A percentile compares a stretch with the other conserved stretches of the same genome.
phyloP scores from a whole-genome alignment of 2,797 vertebrate species.

The Sebastes melanostomus region DNA sequence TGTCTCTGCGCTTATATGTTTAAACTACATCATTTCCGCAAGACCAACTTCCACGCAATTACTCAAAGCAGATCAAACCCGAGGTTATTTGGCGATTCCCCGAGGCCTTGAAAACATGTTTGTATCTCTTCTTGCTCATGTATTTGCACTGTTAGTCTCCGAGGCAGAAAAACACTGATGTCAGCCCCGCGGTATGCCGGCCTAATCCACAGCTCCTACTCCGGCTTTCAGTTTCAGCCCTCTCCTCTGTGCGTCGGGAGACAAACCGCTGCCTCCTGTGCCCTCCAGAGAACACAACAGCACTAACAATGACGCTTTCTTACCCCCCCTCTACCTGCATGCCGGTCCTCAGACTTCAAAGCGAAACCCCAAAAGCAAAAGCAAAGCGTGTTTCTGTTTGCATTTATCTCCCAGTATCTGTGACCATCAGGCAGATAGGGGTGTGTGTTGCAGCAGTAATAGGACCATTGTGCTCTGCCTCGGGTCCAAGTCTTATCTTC shows the following conservation, averaged over 20 bases:
- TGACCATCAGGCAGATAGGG: conserved; percentile 53
- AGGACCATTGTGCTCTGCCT: conserved; percentile 60
- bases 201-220: conserved; percentile 48
- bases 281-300: conserved; percentile 39
- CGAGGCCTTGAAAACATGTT: conserved; percentile 27
- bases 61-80: conserved; percentile 37
- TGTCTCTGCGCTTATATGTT: not conserved
- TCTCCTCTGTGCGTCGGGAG: conserved; percentile 25
- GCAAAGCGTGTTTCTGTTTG: conserved; percentile 58
- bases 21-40: conserved; percentile 23
- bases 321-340: conserved; percentile 48
- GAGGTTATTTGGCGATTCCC: conserved; percentile 31
- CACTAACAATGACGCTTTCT: conserved; percentile 34
- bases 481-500: conserved; percentile 62
- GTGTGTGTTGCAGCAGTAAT: conserved; percentile 54
- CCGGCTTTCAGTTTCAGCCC: conserved; percentile 15
- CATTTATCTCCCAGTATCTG: conserved; percentile 67
- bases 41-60: conserved; percentile 20
- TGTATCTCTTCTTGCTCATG: conserved; percentile 30
- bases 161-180: conserved; percentile 62
- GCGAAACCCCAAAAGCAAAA: conserved; percentile 41
- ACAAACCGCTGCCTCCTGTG: conserved; percentile 20
- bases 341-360: conserved; percentile 54
- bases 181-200: conserved; percentile 55
- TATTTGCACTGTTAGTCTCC: conserved; percentile 46